Base-by-base conservation (phyloP, 2,113 vertebrate genomes). In the Oncorhynchus kisutch region DNA sequence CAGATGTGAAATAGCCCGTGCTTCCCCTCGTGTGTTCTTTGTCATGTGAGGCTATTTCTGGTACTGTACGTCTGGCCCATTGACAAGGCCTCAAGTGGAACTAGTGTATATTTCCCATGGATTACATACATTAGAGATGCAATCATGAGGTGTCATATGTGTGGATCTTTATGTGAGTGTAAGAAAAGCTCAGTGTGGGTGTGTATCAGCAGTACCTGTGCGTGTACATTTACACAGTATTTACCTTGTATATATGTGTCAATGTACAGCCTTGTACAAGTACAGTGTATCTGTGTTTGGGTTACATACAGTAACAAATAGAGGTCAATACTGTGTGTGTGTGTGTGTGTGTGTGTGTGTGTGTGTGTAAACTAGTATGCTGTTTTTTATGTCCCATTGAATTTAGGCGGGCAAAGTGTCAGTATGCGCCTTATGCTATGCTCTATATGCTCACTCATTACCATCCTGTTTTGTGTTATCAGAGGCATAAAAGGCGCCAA, bases 401-500 rank as follows among this genome's bases (percentile, higher is more conserved):
- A 11, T 45, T 45, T 45, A 45, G 39, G 39, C 1, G 39, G 39
- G 54, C 1, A 57, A 57, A 20, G 20, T 69, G 74, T 9, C 71
- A 71, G 73, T 71, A 76, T 75, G 67, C 80, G 57, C 72, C 72
- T 49, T 64, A 75, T 84, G 3, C 27, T 27, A 3, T 70, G 31
- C 65, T 75, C 65, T 74, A 1, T 81, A 67, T 81, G 80, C 14
- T 75, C 65, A 73, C 68, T 75, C 65, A 24, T 7, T 69, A 66
- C 4, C 66, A 18, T 72, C 66, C 77, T 69, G 64, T 88, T 77
- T 84, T 83, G 71, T 57, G 0, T 81, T 31, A 67, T 80, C 76
- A 31, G 72, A 64, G n/a, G 59, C 34, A 73, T 83, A 34, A 64
- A 74, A 25, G 66, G 70, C 62, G 73, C 71, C 68, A 83, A 81